Evolutionary conservation across 2,113 vertebrate species (phyloP).

Genomic region (Arenaria interpres): DNA sequence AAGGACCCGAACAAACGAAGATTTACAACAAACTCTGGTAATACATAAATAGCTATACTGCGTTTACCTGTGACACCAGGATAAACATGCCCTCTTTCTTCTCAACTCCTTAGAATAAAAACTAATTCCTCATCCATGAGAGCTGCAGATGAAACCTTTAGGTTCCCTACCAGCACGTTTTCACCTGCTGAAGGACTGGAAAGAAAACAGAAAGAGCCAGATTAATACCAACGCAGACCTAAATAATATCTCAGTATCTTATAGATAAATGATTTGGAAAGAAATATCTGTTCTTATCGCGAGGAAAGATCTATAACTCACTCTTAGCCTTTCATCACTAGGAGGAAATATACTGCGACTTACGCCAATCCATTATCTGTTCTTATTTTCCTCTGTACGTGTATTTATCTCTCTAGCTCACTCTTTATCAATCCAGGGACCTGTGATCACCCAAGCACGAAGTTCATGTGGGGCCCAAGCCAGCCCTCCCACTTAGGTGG

Average conservation of each 20-base stretch:
- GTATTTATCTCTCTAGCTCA: slow-evolving; percentile 47
- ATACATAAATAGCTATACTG: not conserved
- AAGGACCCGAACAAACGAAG: slow-evolving; percentile 2
- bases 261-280: slow-evolving; percentile 34
- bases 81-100: slow-evolving; percentile 16
- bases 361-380: slow-evolving; percentile 42
- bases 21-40: slow-evolving; percentile 17
- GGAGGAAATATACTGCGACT: slow-evolving; percentile 32
- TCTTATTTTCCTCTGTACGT: not conserved
- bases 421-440: slow-evolving; percentile 32
- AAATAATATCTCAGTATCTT: slow-evolving; percentile 34
- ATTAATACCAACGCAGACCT: slow-evolving; percentile 53
- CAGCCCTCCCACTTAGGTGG: not conserved
- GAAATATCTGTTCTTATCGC: not conserved
- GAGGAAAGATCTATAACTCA: slow-evolving; percentile 53
- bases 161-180: not conserved
- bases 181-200: not conserved
- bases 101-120: slow-evolving; percentile 32
- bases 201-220: slow-evolving; percentile 28
- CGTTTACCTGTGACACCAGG: slow-evolving; percentile 10
- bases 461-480: not conserved
- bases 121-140: not conserved
- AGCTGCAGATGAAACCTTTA: not conserved
- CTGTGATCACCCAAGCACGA: not conserved
- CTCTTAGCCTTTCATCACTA: slow-evolving; percentile 54